Percentiles rank a stretch among this genome's conserved stretches.
Evolutionary conservation across 2,113 vertebrate species (phyloP).

Genomic region (Halcyon senegalensis): DNA sequence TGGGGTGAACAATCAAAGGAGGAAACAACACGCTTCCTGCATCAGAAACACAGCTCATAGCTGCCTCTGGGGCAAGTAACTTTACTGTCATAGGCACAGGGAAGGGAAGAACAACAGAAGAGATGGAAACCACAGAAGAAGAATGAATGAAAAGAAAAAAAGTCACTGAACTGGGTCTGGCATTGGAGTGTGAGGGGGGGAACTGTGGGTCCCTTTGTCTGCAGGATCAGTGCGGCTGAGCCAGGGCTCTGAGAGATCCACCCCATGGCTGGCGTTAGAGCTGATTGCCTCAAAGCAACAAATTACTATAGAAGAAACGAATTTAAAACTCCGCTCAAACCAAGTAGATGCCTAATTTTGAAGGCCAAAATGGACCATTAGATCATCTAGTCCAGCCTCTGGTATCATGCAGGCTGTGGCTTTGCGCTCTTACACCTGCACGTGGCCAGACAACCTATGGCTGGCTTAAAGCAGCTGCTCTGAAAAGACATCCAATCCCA

Average conservation of each 20-base stretch:
- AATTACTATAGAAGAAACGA: background rate
- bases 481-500: background rate
- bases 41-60: background rate
- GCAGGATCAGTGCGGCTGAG: background rate
- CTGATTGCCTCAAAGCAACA: background rate
- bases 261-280: background rate
- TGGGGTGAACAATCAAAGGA: background rate
- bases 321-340: background rate
- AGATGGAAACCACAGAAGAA: background rate
- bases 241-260: background rate
- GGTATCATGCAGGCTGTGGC: background rate
- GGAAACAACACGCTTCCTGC: background rate
- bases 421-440: background rate
- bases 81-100: background rate
- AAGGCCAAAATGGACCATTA: background rate
- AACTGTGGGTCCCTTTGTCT: background rate
- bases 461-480: background rate
- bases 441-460: background rate
- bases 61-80: background rate
- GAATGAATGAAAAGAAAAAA: background rate
- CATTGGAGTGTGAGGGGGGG: fast-evolving
- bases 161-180: background rate
- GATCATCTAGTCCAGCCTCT: background rate
- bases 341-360: background rate
- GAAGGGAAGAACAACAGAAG: background rate